These are phyloP conservation scores for Chondrilla cf. caribensis DNA, from an alignment of 37 sponge, comb jelly and placozoan species.

Conservation along the genomic window DNA sequence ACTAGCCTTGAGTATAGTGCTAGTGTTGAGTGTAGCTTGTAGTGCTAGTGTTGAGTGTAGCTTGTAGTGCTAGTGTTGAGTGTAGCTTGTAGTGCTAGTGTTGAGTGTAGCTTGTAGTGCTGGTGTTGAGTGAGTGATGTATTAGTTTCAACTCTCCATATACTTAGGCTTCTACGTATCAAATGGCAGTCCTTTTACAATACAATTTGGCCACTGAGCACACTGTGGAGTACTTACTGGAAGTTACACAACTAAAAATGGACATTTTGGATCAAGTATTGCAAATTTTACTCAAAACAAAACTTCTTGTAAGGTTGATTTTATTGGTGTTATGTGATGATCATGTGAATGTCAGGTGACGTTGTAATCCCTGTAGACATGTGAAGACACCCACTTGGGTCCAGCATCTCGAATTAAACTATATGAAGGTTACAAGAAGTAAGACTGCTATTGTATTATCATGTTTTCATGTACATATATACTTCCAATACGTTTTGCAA, in stretches of 20 bases:
- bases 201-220: conserved; percentile 63
- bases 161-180: conserved; percentile 90
- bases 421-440: conserved; percentile 77
- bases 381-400: conserved; percentile 58
- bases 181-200: conserved; percentile 89
- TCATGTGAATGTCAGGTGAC: no score
- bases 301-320: conserved; percentile 62
- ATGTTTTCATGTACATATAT: background rate
- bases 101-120: no score
- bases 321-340: background rate
- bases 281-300: conserved; percentile 62
- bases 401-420: conserved; percentile 46
- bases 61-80: no score
- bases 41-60: no score
- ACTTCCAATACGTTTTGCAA: background rate
- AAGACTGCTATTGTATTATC: conserved; percentile 10
- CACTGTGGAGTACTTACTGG: conserved; percentile 52
- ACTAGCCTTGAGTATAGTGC: background rate
- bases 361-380: no score
- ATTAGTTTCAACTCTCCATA: background rate
- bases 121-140: no score
- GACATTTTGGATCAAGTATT: conserved; percentile 74
- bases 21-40: no score
- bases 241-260: conserved; percentile 64
- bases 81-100: no score